These are phyloP conservation scores for Candidula unifasciata DNA, from an alignment of 2,888 invertebrate genomes.

Conservation along the genomic window DNA sequence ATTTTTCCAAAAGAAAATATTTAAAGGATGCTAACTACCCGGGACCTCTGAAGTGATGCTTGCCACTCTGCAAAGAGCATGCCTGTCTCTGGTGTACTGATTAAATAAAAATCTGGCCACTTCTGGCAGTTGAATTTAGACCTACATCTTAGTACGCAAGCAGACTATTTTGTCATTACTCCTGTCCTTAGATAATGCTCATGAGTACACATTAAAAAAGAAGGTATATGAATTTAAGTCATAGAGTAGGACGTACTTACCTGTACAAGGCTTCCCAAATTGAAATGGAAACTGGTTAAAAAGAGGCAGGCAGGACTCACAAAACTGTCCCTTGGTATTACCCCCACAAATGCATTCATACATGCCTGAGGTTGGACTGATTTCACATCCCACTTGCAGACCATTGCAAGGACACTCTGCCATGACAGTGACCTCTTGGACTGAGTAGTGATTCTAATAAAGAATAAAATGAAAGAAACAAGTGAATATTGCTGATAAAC, in stretches of 20 bases:
- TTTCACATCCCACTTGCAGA: slow-evolving; percentile 59
- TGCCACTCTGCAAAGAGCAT: too few relatives aligned
- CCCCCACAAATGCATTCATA: slow-evolving; percentile 70
- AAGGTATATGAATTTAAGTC: background rate
- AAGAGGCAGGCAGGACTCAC: slow-evolving; percentile 63
- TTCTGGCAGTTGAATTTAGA: too few relatives aligned
- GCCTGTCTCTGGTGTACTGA: too few relatives aligned
- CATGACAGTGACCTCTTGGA: slow-evolving; percentile 61
- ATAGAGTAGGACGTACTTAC: slow-evolving; percentile 75
- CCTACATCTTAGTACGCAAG: too few relatives aligned
- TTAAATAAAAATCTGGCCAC: too few relatives aligned
- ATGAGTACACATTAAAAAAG: too few relatives aligned
- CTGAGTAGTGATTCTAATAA: slow-evolving; percentile 68
- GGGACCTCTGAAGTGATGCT: too few relatives aligned
- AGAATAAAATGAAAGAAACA: background rate
- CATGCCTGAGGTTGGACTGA: slow-evolving; percentile 56
- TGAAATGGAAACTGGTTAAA: slow-evolving; percentile 64
- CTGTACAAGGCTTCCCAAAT: slow-evolving; percentile 61
- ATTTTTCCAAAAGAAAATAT: too few relatives aligned
- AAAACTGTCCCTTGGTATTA: slow-evolving; percentile 63
- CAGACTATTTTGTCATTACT: too few relatives aligned
- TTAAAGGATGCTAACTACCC: too few relatives aligned
- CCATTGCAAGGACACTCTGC: slow-evolving; percentile 70
- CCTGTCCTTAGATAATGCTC: too few relatives aligned
- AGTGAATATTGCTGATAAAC: too few relatives aligned